phyloP scores from a whole-genome alignment of 2,797 vertebrate genomes.

The Simalia tracyae region DNA sequence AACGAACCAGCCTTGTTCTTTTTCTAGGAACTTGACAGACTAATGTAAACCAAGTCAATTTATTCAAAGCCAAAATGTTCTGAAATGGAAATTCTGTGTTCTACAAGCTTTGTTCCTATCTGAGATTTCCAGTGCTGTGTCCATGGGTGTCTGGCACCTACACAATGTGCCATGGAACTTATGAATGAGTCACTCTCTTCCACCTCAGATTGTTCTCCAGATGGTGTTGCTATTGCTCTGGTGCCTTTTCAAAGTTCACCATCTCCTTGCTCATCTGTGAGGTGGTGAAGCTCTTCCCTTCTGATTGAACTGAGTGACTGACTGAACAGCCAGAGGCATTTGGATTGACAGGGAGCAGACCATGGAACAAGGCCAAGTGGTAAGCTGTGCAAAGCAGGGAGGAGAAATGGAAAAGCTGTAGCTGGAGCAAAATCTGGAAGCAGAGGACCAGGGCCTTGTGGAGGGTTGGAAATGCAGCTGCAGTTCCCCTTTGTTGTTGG shows the following conservation, averaged over 20 bases:
- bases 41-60: background rate
- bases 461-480: background rate
- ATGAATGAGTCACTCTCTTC: background rate
- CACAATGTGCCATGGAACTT: background rate
- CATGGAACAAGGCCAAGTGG: background rate
- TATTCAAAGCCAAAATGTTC: background rate
- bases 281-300: background rate
- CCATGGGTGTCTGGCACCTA: background rate
- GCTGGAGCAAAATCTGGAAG: background rate
- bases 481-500: background rate
- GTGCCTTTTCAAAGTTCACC: background rate
- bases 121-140: too few relatives aligned
- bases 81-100: background rate
- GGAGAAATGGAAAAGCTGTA: background rate
- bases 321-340: background rate
- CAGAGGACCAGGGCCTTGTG: background rate
- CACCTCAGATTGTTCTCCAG: background rate
- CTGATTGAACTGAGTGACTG: background rate
- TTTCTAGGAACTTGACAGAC: background rate
- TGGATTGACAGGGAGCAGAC: background rate
- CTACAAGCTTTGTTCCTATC: background rate
- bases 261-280: background rate
- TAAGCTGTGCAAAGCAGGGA: background rate
- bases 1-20: slow-evolving; percentile 4
- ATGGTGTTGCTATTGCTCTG: background rate